Evolutionary conservation across 2,797 vertebrate genomes (phyloP), one percentile per base, ranked within the genome.

Genomic region (Chloroceryle amazona): DNA sequence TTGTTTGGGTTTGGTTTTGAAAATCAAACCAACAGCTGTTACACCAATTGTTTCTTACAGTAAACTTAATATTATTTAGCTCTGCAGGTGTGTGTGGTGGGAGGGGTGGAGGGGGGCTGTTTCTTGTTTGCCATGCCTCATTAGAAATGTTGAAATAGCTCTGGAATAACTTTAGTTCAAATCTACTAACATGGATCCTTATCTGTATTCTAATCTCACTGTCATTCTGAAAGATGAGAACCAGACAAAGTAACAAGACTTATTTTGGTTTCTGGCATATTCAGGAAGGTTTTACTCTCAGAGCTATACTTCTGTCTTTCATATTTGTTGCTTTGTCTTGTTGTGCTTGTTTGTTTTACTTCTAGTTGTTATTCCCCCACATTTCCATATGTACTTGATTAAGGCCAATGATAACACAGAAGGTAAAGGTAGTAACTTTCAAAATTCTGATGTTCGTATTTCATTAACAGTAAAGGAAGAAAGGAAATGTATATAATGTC

Each of bases 31-130:
- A n/a, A 46, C 79, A 63, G 5, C 1, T 44, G 3, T 31, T 21
- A 41, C 2, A 61, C 8, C 39, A 37, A 2, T 28, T 33, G 31
- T 91, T 86, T 88, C 29, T 88, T 72, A 75, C 4, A 41, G 8
- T 21, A 8, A 67, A 31, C 2, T 89, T 71, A 31, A 9, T 44
- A 55, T 44, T 88, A 33, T 47, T 81, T 89, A 49, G 8, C 10
- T 63, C 3, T 57, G 4, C 23, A 26, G 12, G 8, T 47, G 9
- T 23, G 20, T 25, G 37, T 25, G 4, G 3, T 9, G 3, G 8
- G 4, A 17, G 7, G 2, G 9, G 55, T 31, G n/a, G n/a, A 22
- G n/a, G 14, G 31, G 44, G 5, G 6, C 3, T n/a, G 5, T 19
- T 73, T 62, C 11, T 75, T 67, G 60, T 65, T 39, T 80, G 47